Percentiles rank a stretch among this genome's conserved stretches.
These are phyloP conservation scores for Sinocyclocheilus anshuiensis DNA, from an alignment of 2,113 vertebrate species.

Conservation along the genomic window DNA sequence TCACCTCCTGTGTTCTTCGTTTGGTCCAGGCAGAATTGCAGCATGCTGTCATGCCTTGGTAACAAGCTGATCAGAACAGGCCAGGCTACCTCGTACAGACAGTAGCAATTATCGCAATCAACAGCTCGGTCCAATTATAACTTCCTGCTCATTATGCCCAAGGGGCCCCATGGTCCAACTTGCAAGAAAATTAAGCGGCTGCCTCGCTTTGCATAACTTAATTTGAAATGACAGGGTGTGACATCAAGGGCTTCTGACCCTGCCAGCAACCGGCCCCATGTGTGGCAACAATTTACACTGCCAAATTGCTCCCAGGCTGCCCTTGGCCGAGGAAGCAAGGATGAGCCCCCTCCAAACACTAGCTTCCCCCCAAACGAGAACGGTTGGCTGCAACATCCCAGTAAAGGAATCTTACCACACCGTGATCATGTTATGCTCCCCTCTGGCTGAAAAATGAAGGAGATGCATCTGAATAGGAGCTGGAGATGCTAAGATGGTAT, in stretches of 20 bases:
- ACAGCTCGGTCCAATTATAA: slow-evolving; percentile 98
- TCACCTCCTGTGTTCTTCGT: slow-evolving; percentile 28
- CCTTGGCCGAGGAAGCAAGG: slow-evolving; percentile 55
- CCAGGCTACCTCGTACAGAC: slow-evolving; percentile 80
- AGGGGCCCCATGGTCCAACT: slow-evolving; percentile 79
- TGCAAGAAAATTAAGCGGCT: slow-evolving; percentile 80
- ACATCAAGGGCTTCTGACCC: slow-evolving; percentile 87
- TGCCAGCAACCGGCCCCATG: slow-evolving; percentile 84
- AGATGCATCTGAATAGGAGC: too few species aligned
- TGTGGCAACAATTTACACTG: slow-evolving; percentile 92
- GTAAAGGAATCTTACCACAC: too few species aligned
- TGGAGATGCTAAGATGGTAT: too few species aligned
- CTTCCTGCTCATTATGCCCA: slow-evolving; percentile 88
- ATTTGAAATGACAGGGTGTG: slow-evolving; percentile 97
- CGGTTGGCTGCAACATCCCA: too few species aligned
- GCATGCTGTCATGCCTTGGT: slow-evolving; percentile 62
- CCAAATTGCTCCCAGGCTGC: slow-evolving; percentile 89
- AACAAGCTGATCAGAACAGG: slow-evolving; percentile 57
- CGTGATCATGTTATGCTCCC: too few species aligned
- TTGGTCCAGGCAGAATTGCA: slow-evolving; percentile 26
- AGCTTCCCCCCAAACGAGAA: not conserved
- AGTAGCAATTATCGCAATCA: slow-evolving; percentile 99
- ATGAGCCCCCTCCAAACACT: slow-evolving; percentile 40
- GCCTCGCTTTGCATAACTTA: slow-evolving; percentile 96
- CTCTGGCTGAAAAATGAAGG: too few species aligned